A percentile compares a stretch with the other conserved stretches of the same genome.
These are phyloP conservation scores for Amphipyra berbera DNA, from an alignment of 2,888 invertebrate genomes.

Conservation along the genomic window DNA sequence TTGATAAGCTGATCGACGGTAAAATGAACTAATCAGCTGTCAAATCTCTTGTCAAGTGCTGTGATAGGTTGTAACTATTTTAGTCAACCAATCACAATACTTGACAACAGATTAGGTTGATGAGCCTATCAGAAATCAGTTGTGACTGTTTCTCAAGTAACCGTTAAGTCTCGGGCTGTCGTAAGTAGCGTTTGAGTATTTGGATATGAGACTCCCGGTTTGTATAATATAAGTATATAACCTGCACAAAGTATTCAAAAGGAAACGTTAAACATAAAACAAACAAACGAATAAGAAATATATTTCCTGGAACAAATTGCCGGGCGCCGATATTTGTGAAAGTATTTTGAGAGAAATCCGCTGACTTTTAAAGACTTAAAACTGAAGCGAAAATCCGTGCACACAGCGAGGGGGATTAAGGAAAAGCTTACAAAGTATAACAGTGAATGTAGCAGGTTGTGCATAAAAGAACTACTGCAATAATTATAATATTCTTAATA, in stretches of 20 bases:
- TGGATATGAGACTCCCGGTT: too few relatives aligned
- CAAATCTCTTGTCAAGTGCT: too few relatives aligned
- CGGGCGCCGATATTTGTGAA: conserved; percentile 16
- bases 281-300: not conserved
- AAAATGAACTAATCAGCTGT: too few relatives aligned
- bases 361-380: conserved; percentile 33
- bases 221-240: too few relatives aligned
- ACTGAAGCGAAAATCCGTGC: conserved; percentile 23
- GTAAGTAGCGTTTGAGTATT: too few relatives aligned
- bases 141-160: too few relatives aligned
- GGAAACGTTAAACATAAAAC: not conserved
- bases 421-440: conserved; percentile 26
- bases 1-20: too few relatives aligned
- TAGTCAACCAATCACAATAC: too few relatives aligned
- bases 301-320: conserved; percentile 16
- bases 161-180: too few relatives aligned
- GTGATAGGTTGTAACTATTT: too few relatives aligned
- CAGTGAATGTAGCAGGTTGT: conserved; percentile 30
- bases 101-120: too few relatives aligned
- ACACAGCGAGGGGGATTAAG: conserved; percentile 39
- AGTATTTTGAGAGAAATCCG: conserved; percentile 20
- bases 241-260: not conserved
- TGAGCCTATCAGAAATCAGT: too few relatives aligned
- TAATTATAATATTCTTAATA: conserved; percentile 1
- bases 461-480: conserved; percentile 6